These are phyloP conservation scores for Coregonus sp. DNA, from an alignment of 2,797 vertebrate species.

Conservation along the genomic window DNA sequence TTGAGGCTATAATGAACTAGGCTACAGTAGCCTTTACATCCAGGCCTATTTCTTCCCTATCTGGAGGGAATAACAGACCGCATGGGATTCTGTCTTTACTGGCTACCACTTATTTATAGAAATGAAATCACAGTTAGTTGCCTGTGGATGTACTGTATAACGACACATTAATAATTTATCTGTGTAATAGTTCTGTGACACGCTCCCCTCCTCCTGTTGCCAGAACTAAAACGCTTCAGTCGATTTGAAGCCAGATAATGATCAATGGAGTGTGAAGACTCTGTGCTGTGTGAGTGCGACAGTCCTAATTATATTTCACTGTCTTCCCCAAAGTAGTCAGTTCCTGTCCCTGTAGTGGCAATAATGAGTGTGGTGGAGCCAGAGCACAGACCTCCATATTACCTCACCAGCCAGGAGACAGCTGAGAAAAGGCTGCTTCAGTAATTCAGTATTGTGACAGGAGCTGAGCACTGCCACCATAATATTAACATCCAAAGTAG, in stretches of 20 bases:
- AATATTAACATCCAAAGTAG: conserved; percentile 11
- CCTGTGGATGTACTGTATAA: conserved; percentile 35
- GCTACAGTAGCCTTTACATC: conserved; percentile 17
- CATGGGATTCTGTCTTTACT: conserved; percentile 39
- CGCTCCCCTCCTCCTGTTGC: conserved; percentile 45
- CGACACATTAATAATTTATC: conserved; percentile 69
- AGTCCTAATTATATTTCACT: conserved; percentile 57
- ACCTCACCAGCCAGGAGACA: conserved; percentile 44
- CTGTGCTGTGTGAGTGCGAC: conserved; percentile 55
- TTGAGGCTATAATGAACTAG: conserved; percentile 40
- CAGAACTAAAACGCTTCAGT: conserved; percentile 43
- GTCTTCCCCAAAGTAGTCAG: conserved; percentile 40
- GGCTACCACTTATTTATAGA: conserved; percentile 52
- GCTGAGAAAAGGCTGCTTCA: conserved; percentile 27
- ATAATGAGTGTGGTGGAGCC: conserved; percentile 39
- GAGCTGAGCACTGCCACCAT: conserved; percentile 14
- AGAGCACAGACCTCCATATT: conserved; percentile 35
- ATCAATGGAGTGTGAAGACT: conserved; percentile 53
- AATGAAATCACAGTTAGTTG: conserved; percentile 35
- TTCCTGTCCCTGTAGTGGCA: conserved; percentile 45
- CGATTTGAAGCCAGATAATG: conserved; percentile 60
- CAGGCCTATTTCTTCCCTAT: conserved; percentile 5
- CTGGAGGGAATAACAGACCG: conserved; percentile 42
- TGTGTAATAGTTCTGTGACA: conserved; percentile 41
- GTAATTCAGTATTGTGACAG: conserved; percentile 56